phyloP scores from a whole-genome alignment of 2,888 invertebrate species.

The Macrophya alboannulata region DNA sequence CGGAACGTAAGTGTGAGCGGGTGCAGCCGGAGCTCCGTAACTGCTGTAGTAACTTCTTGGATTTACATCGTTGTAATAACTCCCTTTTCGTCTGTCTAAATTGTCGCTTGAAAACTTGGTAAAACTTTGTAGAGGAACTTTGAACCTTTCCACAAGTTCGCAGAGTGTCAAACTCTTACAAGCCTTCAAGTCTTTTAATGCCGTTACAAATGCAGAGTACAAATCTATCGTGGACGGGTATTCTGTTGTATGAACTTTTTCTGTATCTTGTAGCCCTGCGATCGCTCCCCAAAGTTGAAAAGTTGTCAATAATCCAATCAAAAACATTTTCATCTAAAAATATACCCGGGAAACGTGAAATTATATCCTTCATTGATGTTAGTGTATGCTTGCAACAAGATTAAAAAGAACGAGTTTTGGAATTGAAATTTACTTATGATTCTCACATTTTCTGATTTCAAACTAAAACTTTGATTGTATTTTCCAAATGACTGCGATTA shows the following conservation, averaged over 20 bases:
- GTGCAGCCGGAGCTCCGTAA: conserved; percentile 66
- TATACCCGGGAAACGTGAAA: background rate
- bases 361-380: background rate
- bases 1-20: conserved; percentile 63
- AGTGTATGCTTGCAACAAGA: background rate
- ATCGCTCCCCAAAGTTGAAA: conserved; percentile 45
- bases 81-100: conserved; percentile 30
- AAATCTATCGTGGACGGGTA: conserved; percentile 28
- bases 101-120: conserved; percentile 29
- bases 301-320: conserved; percentile 44
- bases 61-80: conserved; percentile 7
- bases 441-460: background rate
- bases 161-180: conserved; percentile 66
- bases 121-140: conserved; percentile 30
- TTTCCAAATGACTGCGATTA: background rate
- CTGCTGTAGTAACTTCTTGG: conserved; percentile 71
- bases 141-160: conserved; percentile 62
- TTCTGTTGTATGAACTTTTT: conserved; percentile 31
- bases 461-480: background rate
- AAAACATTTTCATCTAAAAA: conserved; percentile 51
- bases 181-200: conserved; percentile 59
- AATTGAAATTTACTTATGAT: background rate
- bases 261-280: conserved; percentile 18
- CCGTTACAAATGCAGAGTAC: conserved; percentile 61
- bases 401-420: background rate